Conservation (phyloP, 2,113 vertebrate genomes). For the Corythaixoides concolor region DNA sequence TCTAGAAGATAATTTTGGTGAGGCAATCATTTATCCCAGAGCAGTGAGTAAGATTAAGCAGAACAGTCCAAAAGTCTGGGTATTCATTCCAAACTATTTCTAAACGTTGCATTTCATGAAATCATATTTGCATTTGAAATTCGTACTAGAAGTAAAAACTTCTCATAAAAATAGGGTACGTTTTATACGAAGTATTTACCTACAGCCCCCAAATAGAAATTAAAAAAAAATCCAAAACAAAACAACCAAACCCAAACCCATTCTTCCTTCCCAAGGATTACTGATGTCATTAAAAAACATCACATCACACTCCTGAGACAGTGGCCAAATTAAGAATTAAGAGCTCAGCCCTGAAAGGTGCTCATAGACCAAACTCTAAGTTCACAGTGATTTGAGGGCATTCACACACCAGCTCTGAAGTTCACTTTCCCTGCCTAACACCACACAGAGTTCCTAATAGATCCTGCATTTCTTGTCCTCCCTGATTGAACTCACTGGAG, state of each 20-base stretch:
- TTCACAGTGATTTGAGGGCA: neutral
- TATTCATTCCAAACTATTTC: neutral
- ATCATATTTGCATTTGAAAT: neutral
- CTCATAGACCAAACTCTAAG: neutral
- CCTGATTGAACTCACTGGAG: neutral
- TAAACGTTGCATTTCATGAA: neutral
- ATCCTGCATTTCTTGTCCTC: neutral
- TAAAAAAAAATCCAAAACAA: accelerated
- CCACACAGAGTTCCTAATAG: neutral
- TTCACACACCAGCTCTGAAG: neutral
- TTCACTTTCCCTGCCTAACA: neutral
- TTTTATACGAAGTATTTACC: neutral
- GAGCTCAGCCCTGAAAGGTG: neutral
- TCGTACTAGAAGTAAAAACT: neutral
- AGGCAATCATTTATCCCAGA: slow-evolving; percentile 4
- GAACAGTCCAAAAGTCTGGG: neutral
- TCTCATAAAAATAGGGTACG: neutral
- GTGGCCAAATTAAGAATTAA: neutral
- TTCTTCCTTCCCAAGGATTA: neutral
- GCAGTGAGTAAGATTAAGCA: neutral
- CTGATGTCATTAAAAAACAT: neutral
- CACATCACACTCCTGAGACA: neutral
- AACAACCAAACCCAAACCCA: neutral
- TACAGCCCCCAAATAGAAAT: neutral
- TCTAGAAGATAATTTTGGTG: neutral